Conservation (phyloP, 2,888 invertebrate species). For the Alsophila aescularia region DNA sequence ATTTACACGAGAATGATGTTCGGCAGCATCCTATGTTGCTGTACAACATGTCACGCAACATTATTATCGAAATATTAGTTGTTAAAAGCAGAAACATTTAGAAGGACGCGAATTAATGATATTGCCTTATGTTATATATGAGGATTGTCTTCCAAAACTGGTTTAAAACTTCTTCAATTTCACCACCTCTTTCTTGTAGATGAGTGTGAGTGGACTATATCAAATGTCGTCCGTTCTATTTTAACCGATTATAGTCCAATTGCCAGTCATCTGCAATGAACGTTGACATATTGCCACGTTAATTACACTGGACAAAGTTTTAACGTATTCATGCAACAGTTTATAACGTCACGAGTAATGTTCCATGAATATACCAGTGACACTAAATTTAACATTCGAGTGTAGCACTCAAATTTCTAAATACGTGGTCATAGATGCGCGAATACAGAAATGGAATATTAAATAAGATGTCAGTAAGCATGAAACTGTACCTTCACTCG, state of each 20-base stretch:
- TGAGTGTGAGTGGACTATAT: neutral
- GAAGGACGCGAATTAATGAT: no score
- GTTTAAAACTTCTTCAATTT: no score
- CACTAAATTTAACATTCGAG: conserved; percentile 21
- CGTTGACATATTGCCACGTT: neutral
- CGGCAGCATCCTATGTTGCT: no score
- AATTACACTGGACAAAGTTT: conserved; percentile 9
- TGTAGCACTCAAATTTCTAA: conserved; percentile 28
- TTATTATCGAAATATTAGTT: no score
- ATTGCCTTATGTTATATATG: no score
- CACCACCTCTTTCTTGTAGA: no score
- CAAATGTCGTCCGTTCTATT: neutral
- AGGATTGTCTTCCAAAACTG: no score
- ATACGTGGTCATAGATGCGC: conserved; percentile 45
- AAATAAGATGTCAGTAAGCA: conserved; percentile 69
- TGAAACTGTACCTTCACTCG: conserved; percentile 69
- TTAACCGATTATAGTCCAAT: neutral
- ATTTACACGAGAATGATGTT: no score
- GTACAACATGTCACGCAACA: no score
- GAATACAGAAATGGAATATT: conserved; percentile 66
- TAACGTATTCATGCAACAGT: conserved; percentile 13
- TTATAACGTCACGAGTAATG: conserved; percentile 4
- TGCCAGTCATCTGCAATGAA: conserved; percentile 1
- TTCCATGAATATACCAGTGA: conserved; percentile 13
- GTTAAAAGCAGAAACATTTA: no score